Percentiles rank a stretch among this genome's conserved stretches.
phyloP scores from a whole-genome alignment of 1,140 invertebrate species.

The Dinothrombium tinctorium region DNA sequence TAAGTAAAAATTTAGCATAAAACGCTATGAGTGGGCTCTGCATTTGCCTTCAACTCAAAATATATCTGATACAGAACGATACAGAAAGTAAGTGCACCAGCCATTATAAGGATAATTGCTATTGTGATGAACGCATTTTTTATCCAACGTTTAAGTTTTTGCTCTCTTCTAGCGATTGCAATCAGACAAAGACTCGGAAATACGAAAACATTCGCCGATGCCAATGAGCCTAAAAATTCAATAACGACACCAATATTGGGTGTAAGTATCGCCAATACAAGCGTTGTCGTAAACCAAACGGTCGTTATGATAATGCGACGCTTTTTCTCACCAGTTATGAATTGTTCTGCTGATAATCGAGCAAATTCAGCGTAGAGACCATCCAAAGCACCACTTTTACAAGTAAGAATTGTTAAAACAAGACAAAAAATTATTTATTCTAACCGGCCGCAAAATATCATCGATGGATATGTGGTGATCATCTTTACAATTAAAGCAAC shows the following conservation, averaged over 20 bases:
- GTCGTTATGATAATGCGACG: slow-evolving; percentile 27
- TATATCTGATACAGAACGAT: neutral
- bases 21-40: neutral
- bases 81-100: neutral
- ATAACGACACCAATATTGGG: slow-evolving; percentile 42
- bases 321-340: slow-evolving; percentile 19
- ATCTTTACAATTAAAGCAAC: slow-evolving; percentile 38
- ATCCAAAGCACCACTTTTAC: slow-evolving; percentile 23
- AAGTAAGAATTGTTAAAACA: slow-evolving; percentile 3
- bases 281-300: slow-evolving; percentile 32
- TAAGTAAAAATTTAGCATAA: too few species aligned
- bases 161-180: slow-evolving; percentile 1
- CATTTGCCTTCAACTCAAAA: neutral
- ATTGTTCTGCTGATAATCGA: slow-evolving; percentile 17
- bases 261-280: slow-evolving; percentile 33
- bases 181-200: slow-evolving; percentile 12
- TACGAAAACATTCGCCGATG: slow-evolving; percentile 12
- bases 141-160: neutral
- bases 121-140: neutral
- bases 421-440: slow-evolving; percentile 17
- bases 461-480: slow-evolving; percentile 43
- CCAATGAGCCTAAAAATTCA: slow-evolving; percentile 29
- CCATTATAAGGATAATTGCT: neutral
- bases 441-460: slow-evolving; percentile 38
- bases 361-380: slow-evolving; percentile 22